phyloP scores from a whole-genome alignment of 2,888 invertebrate species.

The Callimorpha dominula region DNA sequence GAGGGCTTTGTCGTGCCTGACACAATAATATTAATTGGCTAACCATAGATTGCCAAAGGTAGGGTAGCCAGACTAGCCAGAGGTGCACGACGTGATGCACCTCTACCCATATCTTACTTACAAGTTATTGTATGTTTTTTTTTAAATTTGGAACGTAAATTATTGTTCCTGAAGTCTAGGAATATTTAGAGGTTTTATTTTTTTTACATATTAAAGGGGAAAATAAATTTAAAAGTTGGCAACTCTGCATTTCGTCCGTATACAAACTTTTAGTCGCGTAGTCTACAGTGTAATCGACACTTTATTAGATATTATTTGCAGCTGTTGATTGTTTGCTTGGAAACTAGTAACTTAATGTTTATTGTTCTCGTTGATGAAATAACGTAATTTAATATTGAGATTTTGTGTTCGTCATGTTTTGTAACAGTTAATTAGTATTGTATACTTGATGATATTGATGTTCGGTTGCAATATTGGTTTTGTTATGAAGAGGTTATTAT shows the following conservation, averaged over 20 bases:
- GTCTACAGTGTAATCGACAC: not conserved
- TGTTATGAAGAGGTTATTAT: not conserved
- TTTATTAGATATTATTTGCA: not conserved
- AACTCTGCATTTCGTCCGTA: not conserved
- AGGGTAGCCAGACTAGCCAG: too few species aligned
- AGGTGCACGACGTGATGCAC: too few species aligned
- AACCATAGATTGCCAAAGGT: too few species aligned
- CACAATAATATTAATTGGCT: too few species aligned
- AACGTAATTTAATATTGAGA: conserved; percentile 18
- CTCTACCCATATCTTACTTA: too few species aligned
- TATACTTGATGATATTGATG: not conserved
- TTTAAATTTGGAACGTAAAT: too few species aligned
- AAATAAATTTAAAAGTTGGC: not conserved
- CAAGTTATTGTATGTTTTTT: too few species aligned
- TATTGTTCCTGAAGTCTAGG: too few species aligned
- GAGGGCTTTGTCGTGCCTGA: too few species aligned
- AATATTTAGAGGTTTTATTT: too few species aligned
- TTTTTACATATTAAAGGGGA: too few species aligned
- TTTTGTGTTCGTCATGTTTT: conserved; percentile 5
- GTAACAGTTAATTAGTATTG: not conserved
- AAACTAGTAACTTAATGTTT: conserved; percentile 10
- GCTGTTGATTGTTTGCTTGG: conserved; percentile 16
- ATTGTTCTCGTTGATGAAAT: conserved; percentile 37
- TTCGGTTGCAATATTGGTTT: too few species aligned
- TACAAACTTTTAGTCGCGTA: not conserved